phyloP scores from a whole-genome alignment of 2,888 invertebrate species.

The Choreutis nemorana region DNA sequence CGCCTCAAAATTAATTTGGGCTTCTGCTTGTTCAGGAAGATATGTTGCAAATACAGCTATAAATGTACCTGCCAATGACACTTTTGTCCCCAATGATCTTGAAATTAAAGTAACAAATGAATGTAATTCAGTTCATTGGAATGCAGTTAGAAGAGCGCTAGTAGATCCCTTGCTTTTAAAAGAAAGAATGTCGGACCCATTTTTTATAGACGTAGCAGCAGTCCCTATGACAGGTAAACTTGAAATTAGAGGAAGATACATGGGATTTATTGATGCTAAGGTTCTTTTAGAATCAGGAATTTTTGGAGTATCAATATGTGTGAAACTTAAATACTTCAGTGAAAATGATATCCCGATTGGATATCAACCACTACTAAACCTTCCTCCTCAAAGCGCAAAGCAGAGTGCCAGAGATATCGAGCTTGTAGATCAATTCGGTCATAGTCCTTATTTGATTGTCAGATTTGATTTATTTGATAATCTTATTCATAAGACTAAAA shows the following conservation, averaged over 20 bases:
- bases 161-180: conserved; percentile 27
- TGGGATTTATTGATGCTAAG: conserved; percentile 38
- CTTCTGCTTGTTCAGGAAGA: conserved; percentile 29
- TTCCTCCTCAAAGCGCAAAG: conserved; percentile 45
- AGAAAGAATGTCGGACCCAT: conserved; percentile 24
- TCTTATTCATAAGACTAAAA: conserved; percentile 31
- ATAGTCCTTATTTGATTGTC: conserved; percentile 31
- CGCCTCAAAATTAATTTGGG: conserved; percentile 39
- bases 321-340: conserved; percentile 28
- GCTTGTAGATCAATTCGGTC: conserved; percentile 32
- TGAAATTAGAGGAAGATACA: conserved; percentile 41
- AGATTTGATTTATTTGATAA: conserved; percentile 41
- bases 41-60: conserved; percentile 28
- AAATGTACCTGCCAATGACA: conserved; percentile 30
- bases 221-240: conserved; percentile 39
- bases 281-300: conserved; percentile 40
- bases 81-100: conserved; percentile 32
- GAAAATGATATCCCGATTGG: conserved; percentile 28
- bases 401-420: conserved; percentile 25
- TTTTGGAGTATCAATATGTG: conserved; percentile 29
- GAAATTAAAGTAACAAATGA: conserved; percentile 13
- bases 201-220: conserved; percentile 48
- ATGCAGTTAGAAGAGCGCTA: conserved; percentile 43
- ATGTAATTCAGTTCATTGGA: conserved; percentile 44
- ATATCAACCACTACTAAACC: conserved; percentile 28